Base-by-base conservation (phyloP, 2,797 vertebrate species). In the Synanceia verrucosa region DNA sequence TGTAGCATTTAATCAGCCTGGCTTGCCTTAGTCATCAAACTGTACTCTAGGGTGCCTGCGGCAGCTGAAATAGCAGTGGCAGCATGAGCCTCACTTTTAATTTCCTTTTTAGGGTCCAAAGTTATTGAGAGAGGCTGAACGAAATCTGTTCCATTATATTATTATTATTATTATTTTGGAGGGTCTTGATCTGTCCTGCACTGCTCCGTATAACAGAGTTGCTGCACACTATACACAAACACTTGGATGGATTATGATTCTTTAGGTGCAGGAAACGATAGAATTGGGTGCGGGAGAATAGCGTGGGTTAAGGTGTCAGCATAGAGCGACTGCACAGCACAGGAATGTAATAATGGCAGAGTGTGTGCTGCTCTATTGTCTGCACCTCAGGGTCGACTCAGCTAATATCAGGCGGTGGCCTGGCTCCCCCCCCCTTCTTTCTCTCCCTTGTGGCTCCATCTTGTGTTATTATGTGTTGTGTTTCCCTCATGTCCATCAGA, bases 401-500 rank as follows among this genome's bases (percentile, higher is more conserved):
- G 77, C 83, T 85, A 88, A 92, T 91, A 88, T 84, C 66, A 65
- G 84, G 23, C 41, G 72, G 68, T 52, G 59, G 65, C 60, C 64
- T 47, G 39, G 57, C 71, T 78, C n/a, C 53, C 37, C 37, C 14
- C 37, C 37, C 16, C 18, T 18, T 18, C n/a, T 41, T 41, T 41
- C 37, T 24, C 46, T 65, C 65, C 21, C 56, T 57, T 28, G 61
- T 71, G 63, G 56, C 57, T 24, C 26, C 57, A 70, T 46, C 80
- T 60, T 79, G 68, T 71, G 60, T 75, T 90, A 75, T 85, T 81
- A 58, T 79, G 59, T 83, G 65, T 44, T 48, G 56, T 59, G 56
- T 64, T 88, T 71, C 55, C 59, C 23, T 78, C 70, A 47, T 77
- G 41, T 62, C 70, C 37, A 31, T 46, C 86, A 99, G 98, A 94